phyloP scores from a whole-genome alignment of 2,113 vertebrate genomes.

The Emydocephalus ijimae region DNA sequence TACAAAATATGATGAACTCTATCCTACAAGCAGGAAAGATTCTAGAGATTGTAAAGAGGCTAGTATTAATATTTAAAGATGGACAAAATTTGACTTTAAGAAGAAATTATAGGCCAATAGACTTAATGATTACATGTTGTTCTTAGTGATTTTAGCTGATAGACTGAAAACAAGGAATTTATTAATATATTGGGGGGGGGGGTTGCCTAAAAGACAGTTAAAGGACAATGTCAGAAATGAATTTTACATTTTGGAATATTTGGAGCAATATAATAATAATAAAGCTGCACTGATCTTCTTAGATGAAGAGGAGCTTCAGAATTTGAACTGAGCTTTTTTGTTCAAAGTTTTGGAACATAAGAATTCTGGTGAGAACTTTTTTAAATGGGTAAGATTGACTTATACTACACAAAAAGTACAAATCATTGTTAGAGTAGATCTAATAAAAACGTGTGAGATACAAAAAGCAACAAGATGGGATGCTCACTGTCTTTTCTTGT shows the following conservation, averaged over 20 bases:
- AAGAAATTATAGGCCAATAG: not conserved
- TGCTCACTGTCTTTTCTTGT: not conserved
- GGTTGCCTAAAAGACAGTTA: not conserved
- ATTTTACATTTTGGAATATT: not conserved
- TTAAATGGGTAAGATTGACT: not conserved
- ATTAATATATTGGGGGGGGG: not conserved
- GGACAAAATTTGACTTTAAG: not conserved
- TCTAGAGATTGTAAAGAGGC: too few relatives aligned
- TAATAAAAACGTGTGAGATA: not conserved
- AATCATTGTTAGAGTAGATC: not conserved
- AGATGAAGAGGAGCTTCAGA: not conserved
- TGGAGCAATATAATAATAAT: not conserved
- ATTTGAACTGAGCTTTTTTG: not conserved
- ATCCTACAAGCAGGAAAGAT: too few relatives aligned
- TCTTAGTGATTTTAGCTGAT: not conserved
- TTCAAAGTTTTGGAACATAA: not conserved
- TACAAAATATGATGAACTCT: too few relatives aligned
- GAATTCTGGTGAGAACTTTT: not conserved
- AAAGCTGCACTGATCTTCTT: not conserved
- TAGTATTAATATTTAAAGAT: too few relatives aligned
- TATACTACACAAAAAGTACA: not conserved
- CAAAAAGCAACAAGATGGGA: not conserved
- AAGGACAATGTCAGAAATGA: not conserved
- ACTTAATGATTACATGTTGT: not conserved
- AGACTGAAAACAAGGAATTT: not conserved